Base-by-base conservation (phyloP, 2,113 vertebrate genomes). In the Cygnus buccinator region DNA sequence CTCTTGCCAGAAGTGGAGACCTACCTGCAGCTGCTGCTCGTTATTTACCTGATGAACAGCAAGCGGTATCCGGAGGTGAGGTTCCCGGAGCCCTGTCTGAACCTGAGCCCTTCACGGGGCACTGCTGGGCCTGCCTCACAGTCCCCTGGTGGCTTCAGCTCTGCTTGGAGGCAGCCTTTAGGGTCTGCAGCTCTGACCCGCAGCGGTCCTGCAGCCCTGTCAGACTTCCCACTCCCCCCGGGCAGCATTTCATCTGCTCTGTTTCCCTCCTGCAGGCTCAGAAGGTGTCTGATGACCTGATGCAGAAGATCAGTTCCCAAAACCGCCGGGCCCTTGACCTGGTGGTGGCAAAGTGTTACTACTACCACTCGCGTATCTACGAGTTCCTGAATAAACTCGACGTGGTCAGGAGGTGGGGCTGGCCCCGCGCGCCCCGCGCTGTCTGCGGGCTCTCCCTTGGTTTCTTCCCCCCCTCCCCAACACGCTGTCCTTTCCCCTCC, bases 291-390 rank as follows among this genome's bases (percentile, higher is more conserved):
- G 99, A 99, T 3, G 99, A 99, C 63, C 97, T 99, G 76, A 99
- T 99, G 97, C 99, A 99, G 97, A 99, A 99, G 97, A 99, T 99
- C 80, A 98, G 98, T 75, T 98, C 99, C 17, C 99, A 99, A 96
- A 99, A 99, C 97, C 99, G 99, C 93, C 98, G 99, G 37, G 99
- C 99, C 70, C 98, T 99, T 50, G 99, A 99, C 94, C 98, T 99
- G 74, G 98, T 99, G 57, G 99, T 99, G 8, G 99, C 99, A 3
- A 99, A 99, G 88, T 99, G 99, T 97, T 99, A 99, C 55, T 99
- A 99, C 72, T 99, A 99, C 89, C 99, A 99, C 43, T 99, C 99
- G 43, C 97, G 99, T 11, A 99, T 99, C 87, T 99, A 99, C 6
- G 99, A 99, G 95, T 99, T 99, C 97, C 98, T 99, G 71, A 98